Evolutionary conservation across 2,888 invertebrate genomes (phyloP).

Genomic region (Liopterus haemorrhoidalis): DNA sequence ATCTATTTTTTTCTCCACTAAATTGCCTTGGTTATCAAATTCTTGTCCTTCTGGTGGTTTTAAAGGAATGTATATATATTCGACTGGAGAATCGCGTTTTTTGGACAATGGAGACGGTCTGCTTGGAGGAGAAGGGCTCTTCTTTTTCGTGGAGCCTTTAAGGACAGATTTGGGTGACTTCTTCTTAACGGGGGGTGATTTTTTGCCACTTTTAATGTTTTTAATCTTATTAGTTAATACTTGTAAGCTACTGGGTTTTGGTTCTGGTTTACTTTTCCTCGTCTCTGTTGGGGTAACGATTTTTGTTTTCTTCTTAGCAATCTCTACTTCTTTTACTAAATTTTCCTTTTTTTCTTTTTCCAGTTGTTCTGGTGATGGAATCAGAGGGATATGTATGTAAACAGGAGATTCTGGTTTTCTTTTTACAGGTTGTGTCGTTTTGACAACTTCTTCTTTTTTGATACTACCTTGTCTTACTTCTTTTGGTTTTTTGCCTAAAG

Average conservation of each 20-base stretch:
- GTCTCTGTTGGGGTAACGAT: constrained; percentile 7
- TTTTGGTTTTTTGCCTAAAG: constrained; percentile 12
- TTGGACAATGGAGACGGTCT: constrained; percentile 9
- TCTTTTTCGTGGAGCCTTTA: constrained; percentile 3
- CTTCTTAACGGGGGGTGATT: constrained; percentile 13
- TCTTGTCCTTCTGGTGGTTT: constrained; percentile 17
- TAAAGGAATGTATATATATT: constrained; percentile 19
- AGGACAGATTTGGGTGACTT: constrained; percentile 14
- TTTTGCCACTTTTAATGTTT: constrained; percentile 10
- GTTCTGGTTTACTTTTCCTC: constrained; percentile 8
- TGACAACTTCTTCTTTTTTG: constrained; percentile 4
- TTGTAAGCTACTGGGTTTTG: not conserved
- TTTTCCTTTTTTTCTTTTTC: constrained; percentile 15
- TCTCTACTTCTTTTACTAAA: constrained; percentile 16
- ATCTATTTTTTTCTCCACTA: no score
- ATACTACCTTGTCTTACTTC: no score
- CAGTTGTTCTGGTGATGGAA: constrained; percentile 16
- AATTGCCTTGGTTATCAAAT: no score
- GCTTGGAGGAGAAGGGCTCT: no score
- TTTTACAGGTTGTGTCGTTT: constrained; percentile 2
- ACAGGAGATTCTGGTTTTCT: constrained; percentile 13
- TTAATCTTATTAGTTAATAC: not conserved
- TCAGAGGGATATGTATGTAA: constrained; percentile 18
- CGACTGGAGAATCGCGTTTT: constrained; percentile 16
- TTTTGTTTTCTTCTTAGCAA: constrained; percentile 12